phyloP scores from a whole-genome alignment of 2,113 vertebrate genomes.

The Syngnathus scovelli region DNA sequence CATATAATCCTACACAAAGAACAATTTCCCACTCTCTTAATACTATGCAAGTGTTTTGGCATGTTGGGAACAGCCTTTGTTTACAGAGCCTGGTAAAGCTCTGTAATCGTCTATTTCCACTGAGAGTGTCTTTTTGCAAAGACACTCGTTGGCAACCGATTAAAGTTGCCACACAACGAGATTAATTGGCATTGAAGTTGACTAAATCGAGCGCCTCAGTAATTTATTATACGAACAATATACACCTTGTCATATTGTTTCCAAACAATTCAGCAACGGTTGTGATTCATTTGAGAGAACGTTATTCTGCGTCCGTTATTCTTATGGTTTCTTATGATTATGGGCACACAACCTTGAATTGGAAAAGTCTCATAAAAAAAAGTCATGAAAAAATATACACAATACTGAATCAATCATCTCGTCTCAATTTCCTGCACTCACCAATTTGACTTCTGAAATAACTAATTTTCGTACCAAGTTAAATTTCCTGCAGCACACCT shows the following conservation, averaged over 20 bases:
- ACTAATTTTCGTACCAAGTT: too few relatives aligned
- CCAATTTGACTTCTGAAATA: too few relatives aligned
- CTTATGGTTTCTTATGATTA: too few relatives aligned
- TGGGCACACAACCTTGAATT: background rate
- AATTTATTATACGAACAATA: constrained; percentile 56
- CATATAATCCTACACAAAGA: constrained; percentile 16
- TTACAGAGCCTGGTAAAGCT: constrained; percentile 49
- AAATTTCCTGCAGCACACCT: background rate
- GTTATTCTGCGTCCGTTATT: too few relatives aligned
- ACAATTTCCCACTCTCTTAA: constrained; percentile 21
- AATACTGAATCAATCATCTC: too few relatives aligned
- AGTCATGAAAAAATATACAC: too few relatives aligned
- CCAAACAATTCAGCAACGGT: background rate
- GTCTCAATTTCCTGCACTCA: too few relatives aligned
- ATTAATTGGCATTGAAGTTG: constrained; percentile 62
- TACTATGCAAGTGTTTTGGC: constrained; percentile 33
- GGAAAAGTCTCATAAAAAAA: background rate
- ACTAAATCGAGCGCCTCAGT: constrained; percentile 51
- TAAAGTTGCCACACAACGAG: constrained; percentile 57
- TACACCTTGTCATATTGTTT: constrained; percentile 42
- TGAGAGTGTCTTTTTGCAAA: constrained; percentile 58
- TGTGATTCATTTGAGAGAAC: background rate
- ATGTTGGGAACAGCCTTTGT: constrained; percentile 57
- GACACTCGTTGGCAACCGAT: constrained; percentile 60
- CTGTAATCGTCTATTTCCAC: constrained; percentile 64